Evolutionary conservation across 2,888 invertebrate genomes (phyloP), one percentile per base, ranked within the genome.

Genomic region (Stenoptilia bipunctidactyla): DNA sequence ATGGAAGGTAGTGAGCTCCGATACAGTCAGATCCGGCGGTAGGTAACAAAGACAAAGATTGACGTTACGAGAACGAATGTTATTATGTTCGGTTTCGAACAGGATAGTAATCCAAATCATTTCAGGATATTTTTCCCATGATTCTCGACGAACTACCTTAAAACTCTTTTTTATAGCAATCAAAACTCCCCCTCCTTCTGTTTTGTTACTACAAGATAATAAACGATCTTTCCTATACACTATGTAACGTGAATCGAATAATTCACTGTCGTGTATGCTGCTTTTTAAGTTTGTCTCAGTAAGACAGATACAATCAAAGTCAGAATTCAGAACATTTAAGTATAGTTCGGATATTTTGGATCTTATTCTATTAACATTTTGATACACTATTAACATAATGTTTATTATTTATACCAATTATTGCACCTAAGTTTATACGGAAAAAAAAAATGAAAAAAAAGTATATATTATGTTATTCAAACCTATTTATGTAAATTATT

Each of bases 41-140:
- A 49, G 15, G 20, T 49, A 49, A 30, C 47, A 47, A 1, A 46
- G 5, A 40, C 43, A 47, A 6, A 47, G 33, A 38, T 46, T 38
- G 1, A 41, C 10, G n/a, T n/a, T n/a, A n/a, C n/a, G n/a, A n/a
- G n/a, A n/a, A n/a, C n/a, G n/a, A n/a, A n/a, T n/a, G n/a, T 13
- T 3, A 12, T 6, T 15, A 10, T 1, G n/a, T 2, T 2, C 1
- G 13, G 1, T 10, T 1, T 20, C 35, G 1, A 42, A 41, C 10
- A 20, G 1, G 8, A 49, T 27, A 27, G 34, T 46, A 1, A 47
- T 13, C 47, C 50, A 50, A 1, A 48, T 12, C 34, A 48, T 47
- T 34, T 50, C 48, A 10, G 42, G 34, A 0, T 15, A 10, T 27
- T 42, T 42, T 9, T 48, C 46, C 47, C 48, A 48, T 0, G 39